Evolutionary conservation across 2,113 vertebrate species (phyloP).

Genomic region (Muscicapa adusta): DNA sequence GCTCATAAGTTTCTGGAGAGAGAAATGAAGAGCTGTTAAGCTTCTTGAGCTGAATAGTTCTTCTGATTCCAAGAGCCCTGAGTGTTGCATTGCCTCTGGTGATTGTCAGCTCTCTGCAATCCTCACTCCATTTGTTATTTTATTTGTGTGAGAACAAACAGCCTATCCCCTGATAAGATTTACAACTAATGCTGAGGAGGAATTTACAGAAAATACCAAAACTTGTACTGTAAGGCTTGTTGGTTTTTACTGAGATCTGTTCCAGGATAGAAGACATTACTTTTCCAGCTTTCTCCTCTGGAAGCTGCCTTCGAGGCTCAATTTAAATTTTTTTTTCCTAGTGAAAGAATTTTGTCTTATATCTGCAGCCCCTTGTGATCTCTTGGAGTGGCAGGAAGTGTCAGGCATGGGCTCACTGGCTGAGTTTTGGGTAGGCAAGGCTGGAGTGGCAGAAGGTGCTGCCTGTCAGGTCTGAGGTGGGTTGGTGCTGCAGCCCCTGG

Average conservation of each 20-base stretch:
- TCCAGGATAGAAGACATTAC: slow-evolving; percentile 32
- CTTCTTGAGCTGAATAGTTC: slow-evolving; percentile 49
- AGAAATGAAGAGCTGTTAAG: slow-evolving; percentile 46
- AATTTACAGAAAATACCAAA: slow-evolving; percentile 3
- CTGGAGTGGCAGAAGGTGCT: not conserved
- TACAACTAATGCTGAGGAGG: slow-evolving; percentile 36
- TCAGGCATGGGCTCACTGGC: not conserved
- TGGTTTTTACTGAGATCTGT: slow-evolving; percentile 37
- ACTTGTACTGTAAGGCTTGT: slow-evolving; percentile 13
- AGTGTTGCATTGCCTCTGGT: slow-evolving; percentile 26
- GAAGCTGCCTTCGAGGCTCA: not conserved
- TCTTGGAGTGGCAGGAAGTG: not conserved
- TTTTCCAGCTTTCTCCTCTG: not conserved
- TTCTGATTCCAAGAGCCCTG: slow-evolving; percentile 22
- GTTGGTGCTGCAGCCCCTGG: not conserved
- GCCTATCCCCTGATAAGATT: slow-evolving; percentile 50
- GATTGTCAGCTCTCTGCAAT: slow-evolving; percentile 28
- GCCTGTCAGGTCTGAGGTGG: not conserved
- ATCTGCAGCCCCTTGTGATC: not conserved
- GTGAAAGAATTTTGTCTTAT: not conserved
- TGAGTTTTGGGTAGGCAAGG: not conserved
- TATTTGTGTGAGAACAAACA: slow-evolving; percentile 55
- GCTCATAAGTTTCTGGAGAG: slow-evolving; percentile 32
- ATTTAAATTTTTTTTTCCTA: not conserved
- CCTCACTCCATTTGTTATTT: slow-evolving; percentile 46